Conservation (phyloP, 2,113 vertebrate species). For the Lynx canadensis region DNA sequence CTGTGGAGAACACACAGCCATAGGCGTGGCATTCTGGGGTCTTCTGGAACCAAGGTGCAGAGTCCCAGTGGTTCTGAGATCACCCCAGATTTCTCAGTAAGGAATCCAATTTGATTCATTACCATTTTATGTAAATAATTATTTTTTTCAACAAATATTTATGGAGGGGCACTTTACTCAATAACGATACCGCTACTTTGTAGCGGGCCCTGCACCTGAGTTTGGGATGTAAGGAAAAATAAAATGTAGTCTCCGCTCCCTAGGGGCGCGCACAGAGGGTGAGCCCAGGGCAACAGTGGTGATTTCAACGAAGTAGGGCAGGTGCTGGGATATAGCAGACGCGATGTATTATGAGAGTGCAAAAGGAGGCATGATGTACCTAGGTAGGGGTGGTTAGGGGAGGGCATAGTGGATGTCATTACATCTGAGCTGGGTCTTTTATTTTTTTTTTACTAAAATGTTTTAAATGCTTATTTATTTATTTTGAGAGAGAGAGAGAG, state of each 20-base stretch:
- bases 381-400: accelerated
- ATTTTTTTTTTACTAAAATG: neutral
- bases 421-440: neutral
- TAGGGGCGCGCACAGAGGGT: neutral
- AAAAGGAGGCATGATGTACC: accelerated
- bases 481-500: neutral
- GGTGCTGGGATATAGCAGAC: neutral
- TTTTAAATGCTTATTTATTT: neutral
- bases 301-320: neutral
- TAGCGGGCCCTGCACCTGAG: neutral
- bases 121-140: neutral
- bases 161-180: neutral
- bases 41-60: neutral
- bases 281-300: accelerated
- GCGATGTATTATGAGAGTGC: accelerated
- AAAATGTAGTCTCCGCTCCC: neutral
- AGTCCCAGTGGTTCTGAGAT: neutral
- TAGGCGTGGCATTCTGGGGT: neutral
- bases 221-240: neutral
- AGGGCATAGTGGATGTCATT: too few species aligned
- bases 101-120: neutral
- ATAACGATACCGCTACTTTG: neutral
- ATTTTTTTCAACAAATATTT: neutral
- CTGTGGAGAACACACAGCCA: neutral
- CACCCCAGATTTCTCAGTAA: neutral